phyloP scores from a whole-genome alignment of 2,888 invertebrate species.

The Oeneis ivallda region DNA sequence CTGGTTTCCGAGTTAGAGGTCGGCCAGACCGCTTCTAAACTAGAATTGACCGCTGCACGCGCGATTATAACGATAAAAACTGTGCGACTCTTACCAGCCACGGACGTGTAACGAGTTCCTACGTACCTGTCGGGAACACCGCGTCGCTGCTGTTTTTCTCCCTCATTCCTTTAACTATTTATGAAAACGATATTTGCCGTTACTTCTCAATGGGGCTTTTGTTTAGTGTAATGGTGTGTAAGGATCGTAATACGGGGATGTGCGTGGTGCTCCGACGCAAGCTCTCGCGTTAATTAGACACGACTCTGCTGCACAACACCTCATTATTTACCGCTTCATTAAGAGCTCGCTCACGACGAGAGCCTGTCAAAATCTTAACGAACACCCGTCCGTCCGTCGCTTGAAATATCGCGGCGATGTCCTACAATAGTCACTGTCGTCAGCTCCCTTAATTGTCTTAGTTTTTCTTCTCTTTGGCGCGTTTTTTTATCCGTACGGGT shows the following conservation, averaged over 20 bases:
- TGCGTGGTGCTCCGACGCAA: conserved; percentile 54
- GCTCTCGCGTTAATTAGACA: conserved; percentile 73
- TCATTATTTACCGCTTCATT: conserved; percentile 81
- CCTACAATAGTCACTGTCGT: conserved; percentile 75
- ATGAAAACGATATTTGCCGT: conserved; percentile 52
- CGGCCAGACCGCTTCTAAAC: conserved; percentile 59
- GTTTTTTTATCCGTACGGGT: conserved; percentile 2
- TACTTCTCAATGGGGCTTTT: conserved; percentile 41
- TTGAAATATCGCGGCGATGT: conserved; percentile 76
- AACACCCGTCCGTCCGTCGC: conserved; percentile 63
- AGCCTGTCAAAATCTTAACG: conserved; percentile 75
- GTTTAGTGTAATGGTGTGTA: conserved; percentile 53
- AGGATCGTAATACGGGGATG: conserved; percentile 49
- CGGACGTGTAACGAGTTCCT: conserved; percentile 61
- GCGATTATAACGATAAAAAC: conserved; percentile 70
- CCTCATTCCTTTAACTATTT: conserved; percentile 45
- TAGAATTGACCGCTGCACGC: conserved; percentile 73
- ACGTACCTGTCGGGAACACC: conserved; percentile 52
- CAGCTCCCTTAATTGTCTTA: conserved; percentile 74
- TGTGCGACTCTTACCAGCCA: conserved; percentile 56
- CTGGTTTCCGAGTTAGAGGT: conserved; percentile 78
- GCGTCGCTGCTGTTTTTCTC: conserved; percentile 49
- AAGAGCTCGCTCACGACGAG: conserved; percentile 75
- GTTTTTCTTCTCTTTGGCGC: conserved; percentile 46
- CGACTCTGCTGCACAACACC: conserved; percentile 71